Evolutionary conservation across 2,113 vertebrate species (phyloP), one percentile per base, ranked within the genome.

Genomic region (Notothenia coriiceps): DNA sequence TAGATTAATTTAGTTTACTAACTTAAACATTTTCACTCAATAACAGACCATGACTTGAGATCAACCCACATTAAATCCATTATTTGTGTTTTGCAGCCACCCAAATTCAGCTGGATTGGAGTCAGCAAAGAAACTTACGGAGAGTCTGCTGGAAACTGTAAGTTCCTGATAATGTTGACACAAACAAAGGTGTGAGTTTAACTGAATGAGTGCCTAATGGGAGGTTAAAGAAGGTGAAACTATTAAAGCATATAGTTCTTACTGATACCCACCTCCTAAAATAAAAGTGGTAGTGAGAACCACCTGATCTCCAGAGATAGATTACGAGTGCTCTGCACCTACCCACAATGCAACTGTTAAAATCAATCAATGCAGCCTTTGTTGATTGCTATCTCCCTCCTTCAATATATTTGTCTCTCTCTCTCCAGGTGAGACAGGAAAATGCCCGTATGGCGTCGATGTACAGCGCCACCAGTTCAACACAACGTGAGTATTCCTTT

Each of bases 111-210:
- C 96, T 91, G 98, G 98, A 82, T 91, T 99, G 90, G 97, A 98
- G 84, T 93, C 96, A n/a, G 98, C 98, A n/a, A 99, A 98, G 95
- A 98, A 97, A 74, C 95, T 99, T 25, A 98, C 98, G 40, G 98
- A 99, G 84, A 98, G 97, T 80, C 96, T 99, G 9, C 86, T 99
- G 70, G 97, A 98, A 92, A 99, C 98, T 0, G 98, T 99, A 92
- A 97, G 97, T 96, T 52, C 0, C 54, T 33, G 0, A 18, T 29
- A 10, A 17, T n/a, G 6, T 67, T 29, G 0, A 33, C 18, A 55
- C 18, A 64, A 47, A 59, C 70, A 2, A 61, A 51, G 12, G 22
- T 49, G 10, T 10, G 0, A 70, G 22, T 66, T 67, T 0, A 59
- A 33, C 9, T 51, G 15, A 60, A 46, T n/a, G 10, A 55, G 2